These are phyloP conservation scores for Remorina albescens DNA, from an alignment of 2,797 vertebrate species.

Conservation along the genomic window DNA sequence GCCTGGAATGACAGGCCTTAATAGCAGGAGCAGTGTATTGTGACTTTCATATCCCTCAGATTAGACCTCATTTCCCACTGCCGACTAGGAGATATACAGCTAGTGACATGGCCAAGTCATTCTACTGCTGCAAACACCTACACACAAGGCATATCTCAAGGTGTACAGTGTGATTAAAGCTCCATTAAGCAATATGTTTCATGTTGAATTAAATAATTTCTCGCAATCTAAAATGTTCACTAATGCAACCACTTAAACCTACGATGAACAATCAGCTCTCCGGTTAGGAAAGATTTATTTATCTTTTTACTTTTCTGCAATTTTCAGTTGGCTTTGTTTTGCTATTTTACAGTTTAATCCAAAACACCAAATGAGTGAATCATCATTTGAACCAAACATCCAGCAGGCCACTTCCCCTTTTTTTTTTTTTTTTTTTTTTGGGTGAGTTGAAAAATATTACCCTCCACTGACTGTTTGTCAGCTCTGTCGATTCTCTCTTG, in stretches of 20 bases:
- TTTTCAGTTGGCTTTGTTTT: neutral
- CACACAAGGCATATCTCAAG: conserved; percentile 54
- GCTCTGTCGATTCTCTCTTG: neutral
- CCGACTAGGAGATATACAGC: conserved; percentile 78
- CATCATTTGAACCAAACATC: conserved; percentile 2
- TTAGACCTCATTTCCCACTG: conserved; percentile 83
- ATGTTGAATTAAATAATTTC: conserved; percentile 49
- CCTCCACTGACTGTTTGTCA: neutral
- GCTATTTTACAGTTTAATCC: neutral
- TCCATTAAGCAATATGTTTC: conserved; percentile 58
- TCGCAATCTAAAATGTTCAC: conserved; percentile 22
- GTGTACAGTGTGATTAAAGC: conserved; percentile 67
- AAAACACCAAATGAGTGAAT: neutral
- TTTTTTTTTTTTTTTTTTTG: neutral
- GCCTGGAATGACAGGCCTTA: conserved; percentile 82
- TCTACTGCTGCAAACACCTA: conserved; percentile 44
- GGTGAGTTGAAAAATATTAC: neutral
- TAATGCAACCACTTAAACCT: conserved; percentile 14
- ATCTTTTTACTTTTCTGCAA: neutral
- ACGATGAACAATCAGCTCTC: conserved; percentile 23
- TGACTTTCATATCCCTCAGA: conserved; percentile 86
- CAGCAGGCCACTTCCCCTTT: neutral
- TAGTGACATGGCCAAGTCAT: conserved; percentile 79
- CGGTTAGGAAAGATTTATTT: neutral
- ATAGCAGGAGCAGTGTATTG: conserved; percentile 85